Base-by-base conservation (phyloP, 2,113 vertebrate genomes). In the Hymenochirus boettgeri region DNA sequence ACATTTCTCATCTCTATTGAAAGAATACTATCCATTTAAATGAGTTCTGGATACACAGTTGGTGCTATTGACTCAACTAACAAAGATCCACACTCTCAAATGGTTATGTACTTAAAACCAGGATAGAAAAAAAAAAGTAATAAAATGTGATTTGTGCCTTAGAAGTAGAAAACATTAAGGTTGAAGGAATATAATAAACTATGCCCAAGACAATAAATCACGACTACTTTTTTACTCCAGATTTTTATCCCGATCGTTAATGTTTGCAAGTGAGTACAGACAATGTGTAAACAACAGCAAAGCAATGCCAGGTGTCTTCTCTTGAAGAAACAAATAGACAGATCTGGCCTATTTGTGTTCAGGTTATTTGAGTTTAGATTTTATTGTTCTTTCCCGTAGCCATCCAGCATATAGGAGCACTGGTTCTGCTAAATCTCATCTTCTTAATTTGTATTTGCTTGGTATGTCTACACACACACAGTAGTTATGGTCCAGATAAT, bases 251-350 rank as follows among this genome's bases (percentile, higher is more conserved):
- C 65, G 60, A 51, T 66, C 59, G 64, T 59, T 31, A 67, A 67
- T 67, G 65, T 67, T 57, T 67, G 57, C 48, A 31, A 60, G 57
- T 48, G n/a, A 60, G 57, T 60, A 45, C 65, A 67, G 65, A 67
- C 65, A 50, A 35, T 67, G 23, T 67, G 65, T 67, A 67, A 67
- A 67, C 65, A 67, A 37, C 18, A 58, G 56, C 35, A 67, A 67
- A 67, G 60, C 48, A 60, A 45, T 67, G 65, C 65, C 65, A 67
- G 65, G 65, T 67, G 65, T 67, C 65, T 67, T 57, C 65, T 37
- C 65, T 60, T 45, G 57, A 60, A 67, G 46, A 67, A 57, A 67
- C 65, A 53, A 67, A 53, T 67, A 67, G 65, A 67, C 60, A 57
- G 60, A 67, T 67, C 57, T 67, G 65, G 56, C 65, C 47, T 67